Evolutionary conservation across 2,113 vertebrate genomes (phyloP).

Genomic region (Phycodurus eques): DNA sequence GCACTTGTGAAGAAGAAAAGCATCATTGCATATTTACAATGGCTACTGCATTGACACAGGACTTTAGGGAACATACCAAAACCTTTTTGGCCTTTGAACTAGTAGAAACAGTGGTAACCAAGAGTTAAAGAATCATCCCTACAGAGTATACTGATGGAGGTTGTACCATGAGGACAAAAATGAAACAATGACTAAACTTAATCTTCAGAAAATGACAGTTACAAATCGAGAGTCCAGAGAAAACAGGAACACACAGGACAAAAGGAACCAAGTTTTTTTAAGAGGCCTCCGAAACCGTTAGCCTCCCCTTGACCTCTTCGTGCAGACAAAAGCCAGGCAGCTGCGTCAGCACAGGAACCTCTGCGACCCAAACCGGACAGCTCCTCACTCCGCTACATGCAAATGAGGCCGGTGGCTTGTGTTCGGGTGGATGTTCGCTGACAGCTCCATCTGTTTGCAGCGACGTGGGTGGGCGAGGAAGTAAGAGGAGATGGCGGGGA

Average conservation of each 20-base stretch:
- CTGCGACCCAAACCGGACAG: constrained; percentile 50
- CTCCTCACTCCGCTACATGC: constrained; percentile 48
- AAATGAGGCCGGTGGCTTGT: constrained; percentile 46
- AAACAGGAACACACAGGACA: constrained; percentile 13
- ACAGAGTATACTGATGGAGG: not conserved
- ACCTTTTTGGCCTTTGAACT: not conserved
- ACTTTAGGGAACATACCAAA: not conserved
- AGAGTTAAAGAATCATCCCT: not conserved
- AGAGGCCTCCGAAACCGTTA: not conserved
- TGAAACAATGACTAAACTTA: not conserved
- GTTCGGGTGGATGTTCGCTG: constrained; percentile 48
- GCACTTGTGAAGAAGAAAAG: not conserved
- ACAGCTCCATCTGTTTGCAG: constrained; percentile 67
- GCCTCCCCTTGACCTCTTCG: constrained; percentile 54
- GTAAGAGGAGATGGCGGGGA: not conserved
- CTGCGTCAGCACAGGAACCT: constrained; percentile 44
- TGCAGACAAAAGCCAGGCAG: constrained; percentile 25
- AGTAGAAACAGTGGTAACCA: not conserved
- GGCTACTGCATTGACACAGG: not conserved
- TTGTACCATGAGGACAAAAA: not conserved
- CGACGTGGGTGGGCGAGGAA: constrained; percentile 15
- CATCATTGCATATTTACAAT: no score
- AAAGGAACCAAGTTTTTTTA: not conserved
- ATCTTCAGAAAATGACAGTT: constrained; percentile 28
- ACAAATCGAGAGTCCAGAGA: constrained; percentile 29